A percentile compares a stretch with the other conserved stretches of the same genome.
phyloP scores from a whole-genome alignment of 1,140 invertebrate genomes.

The Agrypnia vestita region DNA sequence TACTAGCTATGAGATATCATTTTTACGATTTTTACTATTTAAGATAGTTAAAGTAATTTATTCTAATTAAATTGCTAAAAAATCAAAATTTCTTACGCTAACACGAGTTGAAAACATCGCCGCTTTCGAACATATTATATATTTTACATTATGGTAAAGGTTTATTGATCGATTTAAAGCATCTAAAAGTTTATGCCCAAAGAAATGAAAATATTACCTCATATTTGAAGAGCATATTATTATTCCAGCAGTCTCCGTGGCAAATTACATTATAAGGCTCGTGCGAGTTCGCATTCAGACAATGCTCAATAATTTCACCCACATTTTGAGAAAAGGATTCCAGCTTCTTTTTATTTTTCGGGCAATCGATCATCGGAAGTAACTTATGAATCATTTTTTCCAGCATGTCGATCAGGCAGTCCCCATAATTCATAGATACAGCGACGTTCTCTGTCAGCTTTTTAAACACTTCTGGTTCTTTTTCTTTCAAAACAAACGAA shows the following conservation, averaged over 20 bases:
- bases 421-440: conserved; percentile 18
- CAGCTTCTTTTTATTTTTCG: conserved; percentile 12
- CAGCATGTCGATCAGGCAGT: background rate
- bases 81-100: too few species aligned
- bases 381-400: background rate
- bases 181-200: too few species aligned
- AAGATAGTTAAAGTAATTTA: too few species aligned
- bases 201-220: conserved; percentile 57
- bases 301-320: too few species aligned
- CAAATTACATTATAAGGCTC: conserved; percentile 69
- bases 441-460: conserved; percentile 4
- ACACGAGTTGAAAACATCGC: too few species aligned
- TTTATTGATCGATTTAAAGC: too few species aligned
- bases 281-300: too few species aligned
- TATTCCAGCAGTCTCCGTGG: conserved; percentile 75
- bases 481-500: conserved; percentile 57
- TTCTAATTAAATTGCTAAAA: too few species aligned
- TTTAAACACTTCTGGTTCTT: conserved; percentile 14
- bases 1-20: too few species aligned
- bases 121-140: too few species aligned
- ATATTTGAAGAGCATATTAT: conserved; percentile 73
- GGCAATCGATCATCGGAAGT: background rate
- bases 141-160: too few species aligned
- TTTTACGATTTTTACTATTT: too few species aligned
- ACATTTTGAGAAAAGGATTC: background rate